Evolutionary conservation across 2,888 invertebrate genomes (phyloP).

Genomic region (Elegia similella): DNA sequence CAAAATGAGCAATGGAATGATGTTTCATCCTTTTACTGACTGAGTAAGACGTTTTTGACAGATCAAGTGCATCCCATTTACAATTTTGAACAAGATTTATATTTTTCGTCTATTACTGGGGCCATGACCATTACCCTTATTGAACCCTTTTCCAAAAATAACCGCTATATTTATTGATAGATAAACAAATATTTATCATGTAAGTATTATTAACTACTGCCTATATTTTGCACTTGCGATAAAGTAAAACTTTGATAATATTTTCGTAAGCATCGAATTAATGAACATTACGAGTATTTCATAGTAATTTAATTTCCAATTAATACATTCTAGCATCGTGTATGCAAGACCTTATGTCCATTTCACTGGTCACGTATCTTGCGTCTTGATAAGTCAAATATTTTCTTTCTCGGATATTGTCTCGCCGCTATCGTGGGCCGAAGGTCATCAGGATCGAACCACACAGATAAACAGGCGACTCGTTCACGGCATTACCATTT

Average conservation of each 20-base stretch:
- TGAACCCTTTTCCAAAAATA: too few species aligned
- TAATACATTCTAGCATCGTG: not conserved
- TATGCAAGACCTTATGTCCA: constrained; percentile 20
- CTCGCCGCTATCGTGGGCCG: constrained; percentile 58
- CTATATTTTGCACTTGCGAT: too few species aligned
- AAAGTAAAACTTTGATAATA: too few species aligned
- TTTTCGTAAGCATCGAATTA: not conserved
- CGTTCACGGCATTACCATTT: constrained; percentile 43
- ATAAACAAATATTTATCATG: too few species aligned
- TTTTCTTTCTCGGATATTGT: constrained; percentile 51
- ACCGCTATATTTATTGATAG: too few species aligned
- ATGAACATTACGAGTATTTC: not conserved
- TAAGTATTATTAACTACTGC: too few species aligned
- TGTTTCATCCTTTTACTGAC: not conserved
- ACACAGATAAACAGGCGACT: constrained; percentile 49
- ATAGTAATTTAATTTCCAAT: not conserved
- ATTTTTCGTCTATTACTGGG: too few species aligned
- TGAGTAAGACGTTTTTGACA: too few species aligned
- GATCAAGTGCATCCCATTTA: too few species aligned
- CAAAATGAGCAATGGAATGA: not conserved
- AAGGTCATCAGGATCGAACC: constrained; percentile 61
- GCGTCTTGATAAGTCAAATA: constrained; percentile 52
- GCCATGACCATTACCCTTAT: too few species aligned
- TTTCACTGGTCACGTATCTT: constrained; percentile 34
- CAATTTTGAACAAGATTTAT: too few species aligned